Base-by-base conservation (phyloP, 2,113 vertebrate genomes). In the Pardalotus punctatus region DNA sequence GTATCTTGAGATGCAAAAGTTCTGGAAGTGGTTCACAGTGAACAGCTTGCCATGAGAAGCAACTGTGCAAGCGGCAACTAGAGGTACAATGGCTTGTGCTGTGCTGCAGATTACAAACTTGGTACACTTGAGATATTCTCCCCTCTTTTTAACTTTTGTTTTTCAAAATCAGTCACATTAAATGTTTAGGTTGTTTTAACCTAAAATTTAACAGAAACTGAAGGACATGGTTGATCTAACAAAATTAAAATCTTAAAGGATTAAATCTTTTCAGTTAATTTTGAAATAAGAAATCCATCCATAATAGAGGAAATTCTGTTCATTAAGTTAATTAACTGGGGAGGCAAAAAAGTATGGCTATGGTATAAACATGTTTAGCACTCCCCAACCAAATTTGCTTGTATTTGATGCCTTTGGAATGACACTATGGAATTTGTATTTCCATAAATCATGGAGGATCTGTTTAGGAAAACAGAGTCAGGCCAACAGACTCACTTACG, bases 341-440 rank as follows among this genome's bases (percentile, higher is more conserved):
- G 1, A 3, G 5, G 8, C 18, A 14, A 1, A 1, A 4, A 21
- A 45, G 20, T 23, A 62, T 7, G 7, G 20, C 10, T 69, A 31
- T 61, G 17, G 14, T 47, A 27, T 47, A 29, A 81, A 29, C 12
- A 18, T 13, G 21, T 31, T 50, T 65, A 0, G 20, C 88, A 40
- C 16, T 48, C 13, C 57, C 9, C 43, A 20, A 82, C 6, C 13
- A 29, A 50, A 81, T 60, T 0, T 47, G 22, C 11, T 76, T 76
- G 2, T 51, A 50, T 71, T 33, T 51, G 51, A 76, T 35, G 16
- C 9, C 15, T 67, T 64, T 10, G 38, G 38, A 40, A 40, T 40
- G 38, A 40, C 12, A 40, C 38, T 40, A 40, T 40, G 38, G 38
- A 40, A 40, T 40, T 40, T 40, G 38, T 40, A 25, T 76, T 67